Base-by-base conservation (phyloP, 2,888 invertebrate species). In the Pelosia muscerda region DNA sequence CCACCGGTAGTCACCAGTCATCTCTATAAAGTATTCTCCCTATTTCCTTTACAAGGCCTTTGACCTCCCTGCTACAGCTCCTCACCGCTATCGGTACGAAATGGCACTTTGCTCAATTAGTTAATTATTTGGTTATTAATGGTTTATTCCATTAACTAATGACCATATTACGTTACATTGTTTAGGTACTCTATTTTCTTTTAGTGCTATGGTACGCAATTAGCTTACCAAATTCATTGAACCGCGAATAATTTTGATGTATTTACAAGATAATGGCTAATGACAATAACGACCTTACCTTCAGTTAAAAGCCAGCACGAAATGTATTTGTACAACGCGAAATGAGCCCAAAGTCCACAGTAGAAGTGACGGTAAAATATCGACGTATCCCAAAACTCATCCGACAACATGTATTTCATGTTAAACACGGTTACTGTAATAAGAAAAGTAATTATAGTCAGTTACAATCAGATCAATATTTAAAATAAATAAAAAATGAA, bases 301-400 rank as follows among this genome's bases (percentile, higher is more conserved):
- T 98, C 98, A 4, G 98, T 96, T 25, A 99, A 94, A 58, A 99
- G 95, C 99, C 99, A 99, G 86, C 97, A 98, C 1, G 98, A 97
- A 63, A 99, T 97, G 86, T 99, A 99, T 89, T 99, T 99, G 90
- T 98, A 98, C 6, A 99, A 92, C 19, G 96, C 96, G 67, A 97
- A 96, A 86, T 98, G 97, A 0, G 97, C 98, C 98, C 98, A 99
- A 1, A 98, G 81, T 1, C 97, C 98, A 75, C 98, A 89, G 68
- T 97, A 91, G 23, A 97, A 86, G 73, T 97, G 96, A 66, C 96
- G 95, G 78, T 95, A 95, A 13, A 96, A 82, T 68, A 97, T 95
- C 0, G 94, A 89, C 2, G 90, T 86, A 0, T 95, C 86, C 23
- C 86, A 88, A 82, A 96, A 97, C 11, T 96, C 96, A 2, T 96